Base-by-base conservation (phyloP, 2,113 vertebrate species). In the Clarias batrachus region DNA sequence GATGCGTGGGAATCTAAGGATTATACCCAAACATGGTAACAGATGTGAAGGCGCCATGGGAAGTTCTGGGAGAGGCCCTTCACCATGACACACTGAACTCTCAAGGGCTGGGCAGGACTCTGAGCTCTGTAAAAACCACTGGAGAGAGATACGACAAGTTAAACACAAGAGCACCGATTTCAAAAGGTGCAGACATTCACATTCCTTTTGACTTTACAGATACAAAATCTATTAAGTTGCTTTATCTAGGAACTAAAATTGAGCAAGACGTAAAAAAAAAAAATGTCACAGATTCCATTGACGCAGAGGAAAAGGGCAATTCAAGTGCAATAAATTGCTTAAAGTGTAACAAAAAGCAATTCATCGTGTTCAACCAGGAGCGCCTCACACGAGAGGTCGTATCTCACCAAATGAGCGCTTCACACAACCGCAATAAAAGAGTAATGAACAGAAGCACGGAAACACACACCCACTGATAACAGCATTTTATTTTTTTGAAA, bases 401-500 rank as follows among this genome's bases (percentile, higher is more conserved):
- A 25, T 13, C 27, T 57, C 8, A 25, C 4, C 27, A 60, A 33
- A 59, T 41, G 4, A 73, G 7, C 56, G 1, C 23, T 13, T 60
- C 17, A 25, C 52, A 19, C 30, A 33, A n/a, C 0, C 4, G 48
- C 14, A 37, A 2, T 27, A 77, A 77, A 88, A 52, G 30, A 62
- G 63, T 62, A 8, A 71, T 16, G 4, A 70, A 57, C 14, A 33
- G 66, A 71, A 37, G 52, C 82, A 78, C 13, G 14, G 4, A 25
- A 37, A 37, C 33, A 70, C 41, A 56, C 73, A 56, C 70, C 73
- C 76, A 74, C 59, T 85, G 70, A 87, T 84, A 86, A 81, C 87
- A 88, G 81, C 71, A 74, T 87, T 89, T 87, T 89, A 77, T 76
- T 82, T 84, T 82, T 92, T 93, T 94, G 92, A 91, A 62, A 81